phyloP scores from a whole-genome alignment of 2,888 invertebrate genomes.

The Pantelozetes paolii region DNA sequence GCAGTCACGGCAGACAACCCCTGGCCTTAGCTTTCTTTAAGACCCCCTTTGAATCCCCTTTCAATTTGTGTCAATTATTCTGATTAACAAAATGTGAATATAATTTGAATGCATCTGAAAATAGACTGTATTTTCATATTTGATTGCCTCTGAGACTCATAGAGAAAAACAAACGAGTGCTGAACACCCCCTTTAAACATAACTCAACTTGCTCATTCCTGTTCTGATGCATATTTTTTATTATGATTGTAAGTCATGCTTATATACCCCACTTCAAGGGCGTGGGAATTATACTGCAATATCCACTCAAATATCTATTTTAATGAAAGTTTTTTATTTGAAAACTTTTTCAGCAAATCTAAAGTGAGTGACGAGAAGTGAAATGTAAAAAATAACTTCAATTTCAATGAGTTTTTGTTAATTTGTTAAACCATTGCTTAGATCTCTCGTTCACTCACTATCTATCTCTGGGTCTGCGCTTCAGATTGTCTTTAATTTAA shows the following conservation, averaged over 20 bases:
- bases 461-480: no score
- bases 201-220: no score
- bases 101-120: no score
- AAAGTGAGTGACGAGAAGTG: not conserved
- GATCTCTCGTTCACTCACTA: not conserved
- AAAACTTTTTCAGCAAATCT: not conserved
- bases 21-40: no score
- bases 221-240: not conserved
- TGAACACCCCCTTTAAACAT: no score
- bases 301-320: slow-evolving; percentile 2
- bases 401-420: not conserved
- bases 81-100: no score
- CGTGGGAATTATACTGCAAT: slow-evolving; percentile 31
- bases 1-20: no score
- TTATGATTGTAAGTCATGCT: slow-evolving; percentile 17
- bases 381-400: not conserved
- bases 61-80: no score
- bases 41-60: no score
- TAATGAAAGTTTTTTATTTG: slow-evolving; percentile 9
- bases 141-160: no score
- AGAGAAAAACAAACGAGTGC: no score
- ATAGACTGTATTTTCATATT: no score
- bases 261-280: slow-evolving; percentile 27
- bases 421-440: not conserved
- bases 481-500: slow-evolving; percentile 9